A percentile compares a stretch with the other conserved stretches of the same genome.
These are phyloP conservation scores for Motacilla alba DNA, from an alignment of 2,113 vertebrate genomes.

Conservation along the genomic window DNA sequence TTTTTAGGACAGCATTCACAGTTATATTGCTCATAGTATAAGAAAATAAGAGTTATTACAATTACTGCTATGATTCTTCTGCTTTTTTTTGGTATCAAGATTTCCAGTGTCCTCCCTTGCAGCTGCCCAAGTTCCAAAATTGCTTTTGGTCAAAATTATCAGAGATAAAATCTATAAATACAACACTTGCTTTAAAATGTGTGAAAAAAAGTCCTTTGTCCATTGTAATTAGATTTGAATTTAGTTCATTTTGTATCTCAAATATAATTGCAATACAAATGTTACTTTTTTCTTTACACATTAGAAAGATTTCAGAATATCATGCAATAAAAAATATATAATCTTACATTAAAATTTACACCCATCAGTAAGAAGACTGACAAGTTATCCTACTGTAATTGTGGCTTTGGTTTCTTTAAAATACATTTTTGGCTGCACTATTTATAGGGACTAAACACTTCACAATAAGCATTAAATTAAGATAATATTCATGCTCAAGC, in stretches of 20 bases:
- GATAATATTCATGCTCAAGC: background rate
- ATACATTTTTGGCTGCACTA: background rate
- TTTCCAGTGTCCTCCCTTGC: background rate
- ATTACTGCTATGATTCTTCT: background rate
- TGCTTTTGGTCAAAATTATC: background rate
- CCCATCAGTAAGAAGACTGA: background rate
- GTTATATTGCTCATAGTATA: background rate
- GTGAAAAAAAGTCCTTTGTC: background rate
- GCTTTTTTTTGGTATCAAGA: background rate
- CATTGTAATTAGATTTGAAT: background rate
- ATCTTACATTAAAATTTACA: background rate
- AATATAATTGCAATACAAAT: background rate
- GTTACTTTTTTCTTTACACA: background rate
- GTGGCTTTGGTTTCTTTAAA: background rate
- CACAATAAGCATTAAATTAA: background rate
- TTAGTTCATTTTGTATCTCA: background rate
- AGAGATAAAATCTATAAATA: background rate
- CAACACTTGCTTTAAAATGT: background rate
- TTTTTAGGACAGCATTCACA: background rate
- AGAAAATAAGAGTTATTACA: background rate
- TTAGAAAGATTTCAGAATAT: background rate
- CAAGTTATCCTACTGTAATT: background rate
- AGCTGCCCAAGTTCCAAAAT: background rate
- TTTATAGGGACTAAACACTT: background rate
- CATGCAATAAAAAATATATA: background rate